phyloP scores from a whole-genome alignment of 2,888 invertebrate species.

The Melipona bicolor region DNA sequence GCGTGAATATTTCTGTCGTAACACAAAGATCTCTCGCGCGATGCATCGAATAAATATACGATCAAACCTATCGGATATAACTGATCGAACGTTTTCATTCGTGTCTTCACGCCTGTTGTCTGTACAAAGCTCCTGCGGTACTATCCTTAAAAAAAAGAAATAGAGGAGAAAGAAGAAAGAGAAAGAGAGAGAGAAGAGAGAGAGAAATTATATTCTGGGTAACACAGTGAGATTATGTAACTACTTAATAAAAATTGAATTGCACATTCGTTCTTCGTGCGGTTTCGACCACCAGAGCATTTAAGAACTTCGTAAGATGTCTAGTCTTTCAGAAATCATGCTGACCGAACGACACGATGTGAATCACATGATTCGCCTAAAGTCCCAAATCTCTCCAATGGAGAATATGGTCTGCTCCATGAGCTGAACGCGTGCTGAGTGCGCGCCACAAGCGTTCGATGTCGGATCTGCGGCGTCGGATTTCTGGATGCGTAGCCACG shows the following conservation, averaged over 20 bases:
- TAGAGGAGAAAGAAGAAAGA: conserved; percentile 4
- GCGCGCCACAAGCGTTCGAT: conserved; percentile 27
- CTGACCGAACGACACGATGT: conserved; percentile 17
- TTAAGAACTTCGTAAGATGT: conserved; percentile 25
- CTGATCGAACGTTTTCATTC: conserved; percentile 39
- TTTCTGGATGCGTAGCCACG: conserved; percentile 52
- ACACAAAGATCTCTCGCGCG: conserved; percentile 51
- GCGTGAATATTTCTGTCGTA: conserved; percentile 18
- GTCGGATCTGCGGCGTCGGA: conserved; percentile 22
- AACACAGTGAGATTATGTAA: conserved; percentile 52
- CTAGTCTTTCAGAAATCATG: conserved; percentile 13
- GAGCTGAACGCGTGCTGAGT: conserved; percentile 57
- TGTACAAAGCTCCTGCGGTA: conserved; percentile 60
- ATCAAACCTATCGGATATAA: conserved; percentile 29
- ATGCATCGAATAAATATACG: conserved; percentile 64
- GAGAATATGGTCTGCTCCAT: conserved; percentile 28
- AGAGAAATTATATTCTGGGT: conserved; percentile 51
- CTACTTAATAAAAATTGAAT: conserved; percentile 45
- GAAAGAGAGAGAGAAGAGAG: neutral
- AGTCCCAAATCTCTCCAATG: conserved; percentile 6
- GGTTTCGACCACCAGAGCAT: conserved; percentile 28
- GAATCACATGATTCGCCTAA: conserved; percentile 31
- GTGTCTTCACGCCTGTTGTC: conserved; percentile 17
- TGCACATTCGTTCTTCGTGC: conserved; percentile 35
- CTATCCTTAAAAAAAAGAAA: conserved; percentile 24